Base-by-base conservation (phyloP, 1,140 invertebrate species). In the Trachymyrmex septentrionalis region DNA sequence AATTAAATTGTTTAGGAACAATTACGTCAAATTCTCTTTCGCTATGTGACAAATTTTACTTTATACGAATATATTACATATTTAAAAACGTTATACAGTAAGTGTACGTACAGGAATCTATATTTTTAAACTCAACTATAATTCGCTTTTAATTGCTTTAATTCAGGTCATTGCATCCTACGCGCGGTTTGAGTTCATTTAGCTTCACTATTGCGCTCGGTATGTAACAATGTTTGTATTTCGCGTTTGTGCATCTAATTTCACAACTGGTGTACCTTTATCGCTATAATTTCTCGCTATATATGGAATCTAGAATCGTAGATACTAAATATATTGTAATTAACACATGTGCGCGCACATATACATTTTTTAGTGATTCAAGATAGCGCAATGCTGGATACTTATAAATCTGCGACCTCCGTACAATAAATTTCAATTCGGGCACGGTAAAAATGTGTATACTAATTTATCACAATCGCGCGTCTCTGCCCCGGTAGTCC, bases 121-220 rank as follows among this genome's bases (percentile, higher is more conserved):
- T 91, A 91, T 77, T 89, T 90, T 86, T 85, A 38, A 86, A 78
- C 50, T 55, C 27, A 1, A 7, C n/a, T 30, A n/a, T 85, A 81
- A 89, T 85, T 85, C 53, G 77, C 44, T 66, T 80, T 86, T 91
- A 91, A 91, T 91, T 89, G 80, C 55, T 73, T 85, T 76, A 86
- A 91, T 91, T 91, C 78, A 67, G 72, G 63, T 75, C 85, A 73
- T 89, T 78, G 85, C 69, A 64, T 82, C 71, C 81, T 73, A 53
- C 16, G 73, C 53, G 2, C 57, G 7, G 61, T 50, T 6, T 30
- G 77, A 86, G 57, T 63, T 50, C 72, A 27, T 24, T 80, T 89
- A 89, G 82, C 73, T 84, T 30, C 53, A 19, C 63, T 85, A 63
- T 75, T 30, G 63, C 50, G 55, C 16, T n/a, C 30, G 76, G 9